Evolutionary conservation across 30 jellyfish, hydroid and myxozoan species (phyloP), one percentile per base, ranked within the genome.

Genomic region (Morbakka virulenta): DNA sequence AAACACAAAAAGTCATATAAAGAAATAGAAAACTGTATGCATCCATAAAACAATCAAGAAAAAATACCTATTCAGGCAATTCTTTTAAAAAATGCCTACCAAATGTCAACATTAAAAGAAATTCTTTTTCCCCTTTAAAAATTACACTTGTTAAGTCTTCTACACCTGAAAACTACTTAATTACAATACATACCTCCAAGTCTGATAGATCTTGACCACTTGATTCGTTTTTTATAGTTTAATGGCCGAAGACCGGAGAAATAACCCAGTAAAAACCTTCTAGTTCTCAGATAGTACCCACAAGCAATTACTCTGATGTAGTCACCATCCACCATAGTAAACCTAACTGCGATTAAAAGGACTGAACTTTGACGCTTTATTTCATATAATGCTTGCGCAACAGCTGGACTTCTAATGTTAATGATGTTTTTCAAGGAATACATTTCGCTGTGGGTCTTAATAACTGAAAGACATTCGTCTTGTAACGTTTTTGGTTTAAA

Each of bases 261-360:
- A 36, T 71, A 63, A 23, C 94, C 94, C 27, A 81, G 72, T 0
- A 81, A 52, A 32, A 81, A 52, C 29, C 64, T 51, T 29, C 79
- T 72, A 52, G 22, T 62, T 69, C 75, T 83, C 32, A 81, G 64
- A 28, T 81, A 73, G 47, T 69, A 81, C 33, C 94, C 94, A 62
- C 94, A 81, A 17, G 86, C 94, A 24, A 81, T 70, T 14, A 66
- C 62, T 51, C 80, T 25, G 28, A 50, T 0, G 64, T 69, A 81
- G 35, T 69, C 33, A 3, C 94, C 94, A 41, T 81, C 94, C 4
- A 47, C 94, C 22, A 81, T 50, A n/a, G 85, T 81, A 25, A n/a
- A 50, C 73, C 62, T 81, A 35, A 61, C 28, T 14, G 69, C 70
- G 2, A 81, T 81, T 32, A 81, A 2, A 12, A 81, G 24, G 28